A percentile compares a stretch with the other conserved stretches of the same genome.
These are phyloP conservation scores for Oxyteleia sp. DNA, from an alignment of 2,888 invertebrate species.

Conservation along the genomic window DNA sequence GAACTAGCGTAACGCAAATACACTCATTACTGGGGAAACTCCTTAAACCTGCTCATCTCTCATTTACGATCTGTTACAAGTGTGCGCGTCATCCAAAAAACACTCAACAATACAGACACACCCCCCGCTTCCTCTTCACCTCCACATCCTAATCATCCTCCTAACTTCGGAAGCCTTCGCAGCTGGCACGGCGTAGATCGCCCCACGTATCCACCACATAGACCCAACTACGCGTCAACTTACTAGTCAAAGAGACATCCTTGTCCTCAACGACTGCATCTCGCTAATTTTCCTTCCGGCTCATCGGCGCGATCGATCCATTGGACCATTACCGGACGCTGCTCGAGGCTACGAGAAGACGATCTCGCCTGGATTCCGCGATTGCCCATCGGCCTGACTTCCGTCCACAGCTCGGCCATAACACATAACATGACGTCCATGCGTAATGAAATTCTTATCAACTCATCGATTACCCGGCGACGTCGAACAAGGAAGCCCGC, in stretches of 20 bases:
- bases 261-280: slow-evolving; percentile 64
- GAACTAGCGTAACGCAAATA: background rate
- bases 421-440: slow-evolving; percentile 59
- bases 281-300: slow-evolving; percentile 64
- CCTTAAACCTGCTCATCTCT: background rate
- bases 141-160: too few relatives aligned
- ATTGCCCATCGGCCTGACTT: slow-evolving; percentile 29
- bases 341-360: slow-evolving; percentile 41
- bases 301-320: slow-evolving; percentile 76
- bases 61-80: background rate
- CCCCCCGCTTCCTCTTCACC: too few relatives aligned
- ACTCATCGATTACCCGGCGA: slow-evolving; percentile 49
- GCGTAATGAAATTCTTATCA: slow-evolving; percentile 64
- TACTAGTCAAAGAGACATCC: slow-evolving; percentile 49
- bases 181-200: background rate
- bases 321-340: slow-evolving; percentile 60
- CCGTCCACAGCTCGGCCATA: slow-evolving; percentile 37
- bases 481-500: slow-evolving; percentile 21
- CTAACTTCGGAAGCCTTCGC: too few relatives aligned
- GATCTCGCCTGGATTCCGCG: slow-evolving; percentile 41
- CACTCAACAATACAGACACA: too few relatives aligned
- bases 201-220: background rate
- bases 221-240: slow-evolving; percentile 7
- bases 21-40: background rate
- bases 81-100: background rate